Conservation (phyloP, 1,140 invertebrate genomes). For the Zaprionus tsacasi region DNA sequence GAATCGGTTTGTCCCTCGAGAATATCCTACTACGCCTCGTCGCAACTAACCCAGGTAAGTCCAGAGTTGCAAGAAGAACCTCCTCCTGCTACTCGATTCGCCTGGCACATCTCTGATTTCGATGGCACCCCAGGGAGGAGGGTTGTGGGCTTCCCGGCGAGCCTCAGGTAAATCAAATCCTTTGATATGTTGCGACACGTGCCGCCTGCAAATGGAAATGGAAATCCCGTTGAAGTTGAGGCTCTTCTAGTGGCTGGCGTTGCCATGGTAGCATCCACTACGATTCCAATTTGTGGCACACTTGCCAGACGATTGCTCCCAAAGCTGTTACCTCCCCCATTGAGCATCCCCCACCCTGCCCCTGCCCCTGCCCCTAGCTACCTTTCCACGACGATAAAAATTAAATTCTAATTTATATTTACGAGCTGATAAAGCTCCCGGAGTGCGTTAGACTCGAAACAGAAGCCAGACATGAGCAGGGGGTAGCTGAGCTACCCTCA, state of each 20-base stretch:
- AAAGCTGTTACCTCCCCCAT: conserved; percentile 28
- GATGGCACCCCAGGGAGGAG: conserved; percentile 47
- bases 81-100: background rate
- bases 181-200: conserved; percentile 76
- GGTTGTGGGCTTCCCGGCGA: background rate
- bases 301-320: conserved; percentile 84
- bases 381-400: conserved; percentile 73
- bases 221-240: conserved; percentile 57
- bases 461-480: conserved; percentile 63
- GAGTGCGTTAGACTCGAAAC: conserved; percentile 75
- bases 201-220: conserved; percentile 71
- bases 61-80: no score
- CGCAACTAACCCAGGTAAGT: conserved; percentile 79
- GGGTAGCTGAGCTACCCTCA: background rate
- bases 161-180: conserved; percentile 68
- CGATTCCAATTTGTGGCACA: conserved; percentile 69
- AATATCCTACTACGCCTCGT: conserved; percentile 81
- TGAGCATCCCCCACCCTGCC: conserved; percentile 44
- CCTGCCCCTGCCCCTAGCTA: conserved; percentile 3
- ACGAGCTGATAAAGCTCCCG: conserved; percentile 79
- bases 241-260: conserved; percentile 63
- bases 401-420: conserved; percentile 83
- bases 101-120: conserved; percentile 13
- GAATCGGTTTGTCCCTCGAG: conserved; percentile 83
- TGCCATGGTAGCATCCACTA: conserved; percentile 45